A percentile compares a stretch with the other conserved stretches of the same genome.
phyloP scores from a whole-genome alignment of 2,888 invertebrate genomes.

The Agrochola macilenta region DNA sequence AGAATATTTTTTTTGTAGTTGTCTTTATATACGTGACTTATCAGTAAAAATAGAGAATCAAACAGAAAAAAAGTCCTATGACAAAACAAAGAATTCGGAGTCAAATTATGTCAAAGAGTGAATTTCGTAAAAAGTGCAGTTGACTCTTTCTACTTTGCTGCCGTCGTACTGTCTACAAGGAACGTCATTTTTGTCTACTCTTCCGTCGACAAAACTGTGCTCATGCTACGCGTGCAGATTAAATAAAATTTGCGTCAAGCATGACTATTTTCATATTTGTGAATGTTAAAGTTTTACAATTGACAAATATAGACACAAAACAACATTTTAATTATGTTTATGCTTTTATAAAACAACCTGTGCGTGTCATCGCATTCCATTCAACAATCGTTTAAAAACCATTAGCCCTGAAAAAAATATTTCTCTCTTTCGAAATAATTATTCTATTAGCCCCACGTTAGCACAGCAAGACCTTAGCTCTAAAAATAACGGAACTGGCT shows the following conservation, averaged over 20 bases:
- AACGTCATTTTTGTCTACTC: too few relatives aligned
- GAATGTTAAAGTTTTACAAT: neutral
- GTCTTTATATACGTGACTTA: too few relatives aligned
- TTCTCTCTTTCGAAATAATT: neutral
- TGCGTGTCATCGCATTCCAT: neutral
- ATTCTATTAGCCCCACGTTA: neutral
- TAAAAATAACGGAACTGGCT: constrained; percentile 1
- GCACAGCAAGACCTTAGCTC: neutral
- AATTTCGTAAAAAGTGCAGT: too few relatives aligned
- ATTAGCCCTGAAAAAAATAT: neutral
- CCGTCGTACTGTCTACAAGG: too few relatives aligned
- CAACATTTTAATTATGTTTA: constrained; percentile 7
- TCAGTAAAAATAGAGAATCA: too few relatives aligned
- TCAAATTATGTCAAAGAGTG: too few relatives aligned
- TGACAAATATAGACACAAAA: neutral
- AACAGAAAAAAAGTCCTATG: too few relatives aligned
- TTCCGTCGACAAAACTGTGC: too few relatives aligned
- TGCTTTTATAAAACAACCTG: neutral
- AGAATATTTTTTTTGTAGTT: too few relatives aligned
- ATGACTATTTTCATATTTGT: neutral
- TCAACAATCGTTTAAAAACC: neutral
- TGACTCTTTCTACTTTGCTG: too few relatives aligned
- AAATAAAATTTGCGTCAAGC: neutral
- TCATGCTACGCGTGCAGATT: too few relatives aligned
- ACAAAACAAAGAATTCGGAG: too few relatives aligned